These are phyloP conservation scores for Parambassis ranga DNA, from an alignment of 2,797 vertebrate genomes.

Conservation along the genomic window DNA sequence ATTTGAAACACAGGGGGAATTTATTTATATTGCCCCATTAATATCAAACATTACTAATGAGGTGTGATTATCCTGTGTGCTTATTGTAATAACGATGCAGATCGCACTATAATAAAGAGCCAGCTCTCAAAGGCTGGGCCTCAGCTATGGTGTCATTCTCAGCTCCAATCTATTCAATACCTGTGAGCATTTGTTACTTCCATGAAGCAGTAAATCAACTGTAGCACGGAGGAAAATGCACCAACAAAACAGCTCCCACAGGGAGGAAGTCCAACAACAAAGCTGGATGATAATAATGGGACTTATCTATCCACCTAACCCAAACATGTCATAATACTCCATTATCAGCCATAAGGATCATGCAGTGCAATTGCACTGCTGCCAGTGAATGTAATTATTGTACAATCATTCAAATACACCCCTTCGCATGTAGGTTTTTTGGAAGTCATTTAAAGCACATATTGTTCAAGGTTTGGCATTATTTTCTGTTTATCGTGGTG, in stretches of 20 bases:
- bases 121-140: slow-evolving; percentile 33
- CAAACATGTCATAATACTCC: slow-evolving; percentile 46
- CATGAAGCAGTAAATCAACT: slow-evolving; percentile 62
- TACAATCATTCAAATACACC: slow-evolving; percentile 14
- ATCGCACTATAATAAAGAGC: slow-evolving; percentile 63
- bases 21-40: slow-evolving; percentile 79
- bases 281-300: slow-evolving; percentile 55
- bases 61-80: slow-evolving; percentile 78
- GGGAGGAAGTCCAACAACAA: slow-evolving; percentile 38
- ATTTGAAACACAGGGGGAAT: slow-evolving; percentile 71
- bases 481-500: neutral
- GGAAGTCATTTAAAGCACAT: neutral
- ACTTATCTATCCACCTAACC: slow-evolving; percentile 41
- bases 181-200: slow-evolving; percentile 60
- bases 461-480: neutral
- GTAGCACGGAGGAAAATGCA: slow-evolving; percentile 45
- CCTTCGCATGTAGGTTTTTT: slow-evolving; percentile 6
- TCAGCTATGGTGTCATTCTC: slow-evolving; percentile 34
- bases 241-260: slow-evolving; percentile 55
- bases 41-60: slow-evolving; percentile 83
- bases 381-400: slow-evolving; percentile 29
- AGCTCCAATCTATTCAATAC: slow-evolving; percentile 62
- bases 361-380: slow-evolving; percentile 1
- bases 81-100: slow-evolving; percentile 71
- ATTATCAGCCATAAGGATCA: slow-evolving; percentile 37